Percentiles rank a stretch among this genome's conserved stretches.
phyloP scores from a whole-genome alignment of 1,140 invertebrate genomes.

The Nymphalis io region DNA sequence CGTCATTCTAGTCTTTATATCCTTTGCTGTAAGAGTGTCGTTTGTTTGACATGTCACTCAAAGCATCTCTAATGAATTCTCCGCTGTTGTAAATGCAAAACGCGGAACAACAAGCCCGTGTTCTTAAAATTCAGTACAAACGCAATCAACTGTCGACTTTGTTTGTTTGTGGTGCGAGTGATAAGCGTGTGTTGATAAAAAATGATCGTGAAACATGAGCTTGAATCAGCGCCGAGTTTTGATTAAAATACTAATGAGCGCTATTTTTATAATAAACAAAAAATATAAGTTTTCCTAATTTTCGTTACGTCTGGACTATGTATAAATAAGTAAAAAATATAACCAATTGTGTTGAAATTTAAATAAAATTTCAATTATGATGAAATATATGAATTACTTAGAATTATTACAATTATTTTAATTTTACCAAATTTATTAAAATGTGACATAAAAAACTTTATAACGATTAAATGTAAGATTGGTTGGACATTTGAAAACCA shows the following conservation, averaged over 20 bases:
- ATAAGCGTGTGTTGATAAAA: constrained; percentile 1
- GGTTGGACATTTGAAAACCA: too few species aligned
- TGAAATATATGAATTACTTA: too few species aligned
- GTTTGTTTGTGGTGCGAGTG: constrained; percentile 15
- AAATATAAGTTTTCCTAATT: too few species aligned
- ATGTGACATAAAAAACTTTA: too few species aligned
- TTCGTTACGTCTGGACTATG: too few species aligned
- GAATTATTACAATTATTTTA: too few species aligned
- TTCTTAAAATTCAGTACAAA: constrained; percentile 60
- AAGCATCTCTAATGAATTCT: constrained; percentile 46
- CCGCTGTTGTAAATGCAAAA: constrained; percentile 47
- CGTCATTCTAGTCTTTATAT: constrained; percentile 15
- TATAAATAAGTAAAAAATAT: too few species aligned
- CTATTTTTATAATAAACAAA: too few species aligned
- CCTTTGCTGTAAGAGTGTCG: constrained; percentile 6
- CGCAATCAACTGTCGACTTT: constrained; percentile 50
- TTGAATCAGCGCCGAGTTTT: neutral
- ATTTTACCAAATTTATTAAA: too few species aligned
- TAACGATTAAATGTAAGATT: too few species aligned
- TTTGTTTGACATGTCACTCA: constrained; percentile 21
- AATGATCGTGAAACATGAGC: neutral
- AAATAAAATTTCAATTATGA: too few species aligned
- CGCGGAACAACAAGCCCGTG: constrained; percentile 41
- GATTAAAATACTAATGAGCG: neutral
- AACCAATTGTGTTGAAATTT: too few species aligned